Base-by-base conservation (phyloP, 2,888 invertebrate genomes). In the Lissocephala sabroskyi region DNA sequence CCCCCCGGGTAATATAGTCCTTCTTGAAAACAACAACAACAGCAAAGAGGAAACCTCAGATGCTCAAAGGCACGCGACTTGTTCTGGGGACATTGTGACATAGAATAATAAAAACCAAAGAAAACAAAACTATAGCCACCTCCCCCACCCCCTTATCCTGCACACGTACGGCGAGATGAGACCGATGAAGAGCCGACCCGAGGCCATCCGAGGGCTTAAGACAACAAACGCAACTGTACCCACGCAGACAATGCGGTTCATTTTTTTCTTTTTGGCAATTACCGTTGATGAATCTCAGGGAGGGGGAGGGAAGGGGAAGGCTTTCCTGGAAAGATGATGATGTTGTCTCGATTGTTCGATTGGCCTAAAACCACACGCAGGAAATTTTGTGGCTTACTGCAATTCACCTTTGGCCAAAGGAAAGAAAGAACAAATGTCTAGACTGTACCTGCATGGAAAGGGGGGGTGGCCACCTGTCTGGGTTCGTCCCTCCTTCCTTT, bases 71-170 rank as follows among this genome's bases (percentile, higher is more conserved):
- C 49, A 36, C 40, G 45, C 49, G 57, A 59, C 76, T 62, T 68
- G 62, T 77, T 62, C 49, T 42, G 59, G 60, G n/a, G 56, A 65
- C 65, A 77, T 60, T 65, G 58, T 59, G 65, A 57, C 59, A 74
- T 65, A 70, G 75, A 57, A 65, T 59, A 77, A 74, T 60, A 71
- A 74, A 62, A 56, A 23, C 4, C 40, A 45, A 37, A 7, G 7
- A 23, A 23, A 23, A 23, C 23, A 23, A 23, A 23, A 23, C 23
- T 23, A 23, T 23, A n/a, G n/a, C n/a, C n/a, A n/a, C n/a, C n/a
- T n/a, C n/a, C n/a, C n/a, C n/a, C n/a, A n/a, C n/a, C n/a, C n/a
- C n/a, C n/a, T n/a, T n/a, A n/a, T n/a, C n/a, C n/a, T n/a, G n/a
- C n/a, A n/a, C n/a, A 39, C 11, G 18, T 19, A 13, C 29, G 29